Conservation (phyloP, 1,140 invertebrate species). For the Hypsibius dujardini region DNA sequence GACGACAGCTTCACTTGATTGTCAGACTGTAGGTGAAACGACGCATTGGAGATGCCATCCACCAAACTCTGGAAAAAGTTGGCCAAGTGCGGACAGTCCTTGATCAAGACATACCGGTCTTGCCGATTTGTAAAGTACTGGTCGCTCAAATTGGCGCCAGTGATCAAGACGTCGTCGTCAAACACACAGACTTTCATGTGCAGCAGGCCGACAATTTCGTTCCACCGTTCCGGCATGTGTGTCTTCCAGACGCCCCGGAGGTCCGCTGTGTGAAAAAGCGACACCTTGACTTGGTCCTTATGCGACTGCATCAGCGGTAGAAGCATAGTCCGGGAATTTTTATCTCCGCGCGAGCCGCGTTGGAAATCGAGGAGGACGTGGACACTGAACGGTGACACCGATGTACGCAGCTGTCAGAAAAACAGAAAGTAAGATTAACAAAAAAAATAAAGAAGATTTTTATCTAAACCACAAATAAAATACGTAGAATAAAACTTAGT, state of each 20-base stretch:
- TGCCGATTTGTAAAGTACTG: constrained; percentile 94
- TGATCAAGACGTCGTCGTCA: constrained; percentile 80
- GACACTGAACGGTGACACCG: constrained; percentile 43
- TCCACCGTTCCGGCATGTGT: constrained; percentile 55
- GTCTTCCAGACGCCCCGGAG: constrained; percentile 60
- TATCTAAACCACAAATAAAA: too few relatives aligned
- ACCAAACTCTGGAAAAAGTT: constrained; percentile 55
- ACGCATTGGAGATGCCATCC: constrained; percentile 37
- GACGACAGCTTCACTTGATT: constrained; percentile 29
- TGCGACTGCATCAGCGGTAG: constrained; percentile 48
- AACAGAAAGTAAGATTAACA: too few relatives aligned
- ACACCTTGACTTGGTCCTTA: constrained; percentile 32
- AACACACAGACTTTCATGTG: constrained; percentile 96
- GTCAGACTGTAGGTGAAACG: constrained; percentile 33
- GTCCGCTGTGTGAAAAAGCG: constrained; percentile 76
- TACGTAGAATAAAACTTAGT: too few relatives aligned
- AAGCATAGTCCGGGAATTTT: constrained; percentile 59
- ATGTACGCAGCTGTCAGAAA: constrained; percentile 28
- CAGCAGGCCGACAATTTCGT: constrained; percentile 81
- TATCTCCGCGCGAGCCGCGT: constrained; percentile 59
- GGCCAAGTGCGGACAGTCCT: constrained; percentile 54
- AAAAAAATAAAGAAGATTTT: too few relatives aligned
- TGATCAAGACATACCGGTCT: constrained; percentile 81
- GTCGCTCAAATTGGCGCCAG: constrained; percentile 88
- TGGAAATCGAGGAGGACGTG: constrained; percentile 74